Conservation (phyloP, 2,888 invertebrate genomes). For the Morpho deidamia region DNA sequence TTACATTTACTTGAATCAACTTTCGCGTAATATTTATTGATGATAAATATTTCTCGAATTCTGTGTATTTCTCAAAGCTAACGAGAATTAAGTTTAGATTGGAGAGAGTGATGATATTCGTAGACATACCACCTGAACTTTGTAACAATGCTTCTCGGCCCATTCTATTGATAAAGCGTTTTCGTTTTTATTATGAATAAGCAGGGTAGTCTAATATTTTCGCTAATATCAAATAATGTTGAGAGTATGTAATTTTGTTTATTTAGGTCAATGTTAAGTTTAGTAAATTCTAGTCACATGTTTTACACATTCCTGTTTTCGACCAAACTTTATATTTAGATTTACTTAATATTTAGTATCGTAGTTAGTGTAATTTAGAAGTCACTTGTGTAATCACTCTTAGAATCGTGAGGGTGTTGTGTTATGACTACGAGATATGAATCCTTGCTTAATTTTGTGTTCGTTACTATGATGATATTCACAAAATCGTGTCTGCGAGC, state of each 20-base stretch:
- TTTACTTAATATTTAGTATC: slow-evolving; percentile 32
- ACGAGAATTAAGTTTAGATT: no score
- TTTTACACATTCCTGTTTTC: slow-evolving; percentile 77
- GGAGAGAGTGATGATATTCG: no score
- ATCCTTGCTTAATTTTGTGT: background rate
- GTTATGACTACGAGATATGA: background rate
- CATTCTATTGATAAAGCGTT: no score
- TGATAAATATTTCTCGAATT: no score
- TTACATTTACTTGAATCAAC: no score
- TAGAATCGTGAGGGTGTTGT: background rate
- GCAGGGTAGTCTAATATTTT: slow-evolving; percentile 32
- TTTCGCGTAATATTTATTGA: no score
- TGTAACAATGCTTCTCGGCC: no score
- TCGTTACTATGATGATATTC: background rate
- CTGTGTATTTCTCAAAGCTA: no score
- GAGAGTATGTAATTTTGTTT: slow-evolving; percentile 60
- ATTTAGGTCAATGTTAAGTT: slow-evolving; percentile 75
- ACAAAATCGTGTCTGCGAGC: background rate
- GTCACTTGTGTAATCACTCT: slow-evolving; percentile 18
- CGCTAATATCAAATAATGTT: slow-evolving; percentile 52
- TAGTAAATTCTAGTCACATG: slow-evolving; percentile 78
- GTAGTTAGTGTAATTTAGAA: slow-evolving; percentile 29
- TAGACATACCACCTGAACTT: no score
- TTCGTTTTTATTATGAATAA: no score
- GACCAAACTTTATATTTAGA: slow-evolving; percentile 67